phyloP scores from a whole-genome alignment of 35 echinoderm and acorn worm genomes.

The Nesometra sesokonis region DNA sequence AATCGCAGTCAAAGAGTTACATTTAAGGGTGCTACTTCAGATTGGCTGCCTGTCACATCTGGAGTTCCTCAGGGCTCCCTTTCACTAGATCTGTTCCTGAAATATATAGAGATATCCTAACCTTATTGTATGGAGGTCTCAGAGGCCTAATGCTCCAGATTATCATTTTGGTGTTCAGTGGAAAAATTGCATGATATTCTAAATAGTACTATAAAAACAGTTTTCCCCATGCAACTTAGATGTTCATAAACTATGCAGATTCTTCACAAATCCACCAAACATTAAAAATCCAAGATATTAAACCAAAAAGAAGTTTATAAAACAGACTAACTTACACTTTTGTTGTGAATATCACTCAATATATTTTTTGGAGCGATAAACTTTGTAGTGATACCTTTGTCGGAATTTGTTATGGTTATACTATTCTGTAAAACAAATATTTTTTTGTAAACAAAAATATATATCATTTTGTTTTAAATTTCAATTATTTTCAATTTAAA shows the following conservation, averaged over 20 bases:
- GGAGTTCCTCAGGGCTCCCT: too few species aligned
- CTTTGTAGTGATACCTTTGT: conserved; percentile 18
- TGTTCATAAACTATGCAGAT: not conserved
- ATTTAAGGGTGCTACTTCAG: too few species aligned
- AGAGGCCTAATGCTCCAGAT: too few species aligned
- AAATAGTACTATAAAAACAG: not conserved
- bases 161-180: not conserved
- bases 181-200: not conserved
- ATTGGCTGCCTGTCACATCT: too few species aligned
- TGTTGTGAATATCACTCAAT: conserved; percentile 26
- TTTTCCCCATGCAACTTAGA: not conserved
- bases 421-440: conserved; percentile 20
- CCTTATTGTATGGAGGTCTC: too few species aligned
- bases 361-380: conserved; percentile 18
- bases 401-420: conserved; percentile 15
- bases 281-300: too few species aligned
- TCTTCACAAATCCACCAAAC: not conserved
- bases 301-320: too few species aligned
- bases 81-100: too few species aligned
- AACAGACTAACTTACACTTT: conserved; percentile 31
- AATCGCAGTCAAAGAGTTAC: too few species aligned
- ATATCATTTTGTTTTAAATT: not conserved
- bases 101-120: too few species aligned
- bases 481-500: not conserved
- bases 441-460: not conserved